A percentile compares a stretch with the other conserved stretches of the same genome.
Evolutionary conservation across 2,797 vertebrate genomes (phyloP).

Genomic region (Coendou prehensilis): DNA sequence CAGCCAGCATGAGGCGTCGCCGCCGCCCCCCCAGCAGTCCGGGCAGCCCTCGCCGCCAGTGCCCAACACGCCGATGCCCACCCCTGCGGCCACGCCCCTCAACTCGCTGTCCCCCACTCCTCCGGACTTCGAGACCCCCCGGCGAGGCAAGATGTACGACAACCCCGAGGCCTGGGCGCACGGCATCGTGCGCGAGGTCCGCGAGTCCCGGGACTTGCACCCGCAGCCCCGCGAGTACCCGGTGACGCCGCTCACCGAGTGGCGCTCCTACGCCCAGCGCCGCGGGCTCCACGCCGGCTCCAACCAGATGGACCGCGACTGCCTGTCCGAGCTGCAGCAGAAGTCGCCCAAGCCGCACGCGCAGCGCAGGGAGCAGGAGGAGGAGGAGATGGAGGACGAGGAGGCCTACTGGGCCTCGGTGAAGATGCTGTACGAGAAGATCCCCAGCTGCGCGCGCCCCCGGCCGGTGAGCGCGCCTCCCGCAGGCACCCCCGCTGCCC

Average conservation of each 20-base stretch:
- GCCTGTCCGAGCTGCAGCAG: background rate
- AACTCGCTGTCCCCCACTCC: background rate
- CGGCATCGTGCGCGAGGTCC: accelerated
- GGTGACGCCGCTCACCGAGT: background rate
- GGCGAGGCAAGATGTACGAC: background rate
- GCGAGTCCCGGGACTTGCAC: background rate
- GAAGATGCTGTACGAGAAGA: conserved; percentile 70
- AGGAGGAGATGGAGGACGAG: background rate
- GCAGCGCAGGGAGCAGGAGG: too few species aligned
- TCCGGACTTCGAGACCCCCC: background rate
- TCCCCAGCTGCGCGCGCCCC: conserved; percentile 11
- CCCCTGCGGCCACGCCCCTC: background rate
- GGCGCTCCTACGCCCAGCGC: conserved; percentile 67
- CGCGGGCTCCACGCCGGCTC: background rate
- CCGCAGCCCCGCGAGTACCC: background rate
- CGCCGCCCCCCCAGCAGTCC: background rate
- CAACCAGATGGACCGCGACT: conserved; percentile 15
- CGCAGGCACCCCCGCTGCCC: background rate
- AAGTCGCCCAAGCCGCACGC: background rate
- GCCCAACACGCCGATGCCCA: background rate
- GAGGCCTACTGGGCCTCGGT: conserved; percentile 76
- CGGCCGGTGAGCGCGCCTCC: conserved; percentile 66
- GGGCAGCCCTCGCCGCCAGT: background rate
- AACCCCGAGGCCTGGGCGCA: background rate
- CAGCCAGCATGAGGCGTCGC: conserved; percentile 6